Evolutionary conservation across 2,888 invertebrate genomes (phyloP), one percentile per base, ranked within the genome.

Genomic region (Oscheius onirici): DNA sequence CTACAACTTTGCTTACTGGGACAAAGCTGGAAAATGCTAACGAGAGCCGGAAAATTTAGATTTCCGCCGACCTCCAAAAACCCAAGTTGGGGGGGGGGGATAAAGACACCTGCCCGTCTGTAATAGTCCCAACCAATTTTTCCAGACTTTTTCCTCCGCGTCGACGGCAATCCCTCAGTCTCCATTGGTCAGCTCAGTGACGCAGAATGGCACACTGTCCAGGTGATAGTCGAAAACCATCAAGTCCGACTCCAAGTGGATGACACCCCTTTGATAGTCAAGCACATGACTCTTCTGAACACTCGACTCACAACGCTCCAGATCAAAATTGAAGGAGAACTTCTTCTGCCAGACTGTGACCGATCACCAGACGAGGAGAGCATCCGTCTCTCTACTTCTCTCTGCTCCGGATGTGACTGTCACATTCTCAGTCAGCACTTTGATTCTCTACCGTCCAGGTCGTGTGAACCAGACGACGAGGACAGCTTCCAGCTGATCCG

Each of bases 141-240:
- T 73, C 17, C 49, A 73, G 73, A 73, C 28, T 80, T 74, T 60
- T 78, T 78, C 57, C 58, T 80, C 13, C 69, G 79, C 6, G 58
- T 70, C 10, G 76, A 75, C 46, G 66, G 60, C 0, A 26, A 41
- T 28, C 49, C 49, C 41, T 55, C 76, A 15, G 65, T 76, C 6
- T 46, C 73, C 17, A 40, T 78, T 11, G 71, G 75, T 13, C 73
- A 73, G 41, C 68, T 80, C n/a, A 73, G 77, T 13, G 79, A 80
- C 55, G 72, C 76, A 22, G 67, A 61, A 44, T 80, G 79, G 79
- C 79, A 80, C 22, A 75, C 79, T 22, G 74, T 69, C 0, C 44
- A 52, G 6, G 49, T 51, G 2, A 69, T 40, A 15, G 46, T 70
- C 40, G 63, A 46, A 11, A 61, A 49, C 17, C 63, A 63, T 15